Evolutionary conservation across 2,888 invertebrate genomes (phyloP), one percentile per base, ranked within the genome.

Genomic region (Dolomedes plantarius): DNA sequence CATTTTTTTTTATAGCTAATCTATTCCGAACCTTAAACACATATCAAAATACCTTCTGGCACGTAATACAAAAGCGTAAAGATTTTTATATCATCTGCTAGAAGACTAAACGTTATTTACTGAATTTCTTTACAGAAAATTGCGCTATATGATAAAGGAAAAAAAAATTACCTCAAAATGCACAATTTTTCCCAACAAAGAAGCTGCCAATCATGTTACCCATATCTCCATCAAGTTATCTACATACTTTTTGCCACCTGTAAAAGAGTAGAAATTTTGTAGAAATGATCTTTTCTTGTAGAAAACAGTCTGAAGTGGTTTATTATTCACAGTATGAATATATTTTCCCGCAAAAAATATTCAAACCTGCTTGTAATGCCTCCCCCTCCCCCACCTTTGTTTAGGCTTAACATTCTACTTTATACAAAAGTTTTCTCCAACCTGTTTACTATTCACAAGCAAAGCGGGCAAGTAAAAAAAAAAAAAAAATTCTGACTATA

Each of bases 401-500:
- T 77, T 85, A 72, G 77, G 73, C 77, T 85, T 85, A 85, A 77
- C 72, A 77, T 77, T 77, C 41, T 73, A 85, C 77, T 85, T 85
- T 85, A 85, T 85, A 85, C 83, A 85, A 85, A 85, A 85, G 67
- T 85, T 85, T 77, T 73, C 65, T 50, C 28, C 36, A 39, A 28
- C 73, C 83, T 85, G 83, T 72, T 85, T 85, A 85, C 83, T 85
- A 85, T 85, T 85, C 83, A 85, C 75, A 76, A 75, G 39, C 64
- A 75, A 72, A 73, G 46, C 39, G 23, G 23, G 41, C 6, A 13
- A 62, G 68, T 56, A 64, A 64, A 50, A 29, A 6, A 29, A 65
- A 67, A 67, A 67, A 29, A n/a, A n/a, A n/a, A n/a, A n/a, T n/a
- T n/a, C 67, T 76, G 32, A 72, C 77, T 77, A 78, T 85, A 85